Conservation (phyloP, 1,140 invertebrate genomes). For the Anagrus nilaparvatae region DNA sequence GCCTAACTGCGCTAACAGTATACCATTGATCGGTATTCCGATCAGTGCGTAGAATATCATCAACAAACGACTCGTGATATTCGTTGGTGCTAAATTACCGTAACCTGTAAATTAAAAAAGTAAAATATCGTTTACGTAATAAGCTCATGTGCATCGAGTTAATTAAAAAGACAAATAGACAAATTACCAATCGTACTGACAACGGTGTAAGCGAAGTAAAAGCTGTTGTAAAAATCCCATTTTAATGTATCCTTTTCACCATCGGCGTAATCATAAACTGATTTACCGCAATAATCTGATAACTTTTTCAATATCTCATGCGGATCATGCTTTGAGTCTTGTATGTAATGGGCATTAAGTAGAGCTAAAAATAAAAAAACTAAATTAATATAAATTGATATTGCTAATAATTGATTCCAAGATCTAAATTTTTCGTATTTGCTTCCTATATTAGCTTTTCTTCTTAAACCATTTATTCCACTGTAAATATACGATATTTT, state of each 20-base stretch:
- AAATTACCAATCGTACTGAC: conserved; percentile 87
- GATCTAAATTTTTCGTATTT: too few relatives aligned
- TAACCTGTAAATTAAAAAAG: too few relatives aligned
- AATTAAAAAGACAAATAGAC: too few relatives aligned
- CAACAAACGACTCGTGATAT: conserved; percentile 66
- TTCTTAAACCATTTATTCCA: too few relatives aligned
- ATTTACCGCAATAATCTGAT: conserved; percentile 58
- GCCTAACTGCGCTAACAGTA: conserved; percentile 67
- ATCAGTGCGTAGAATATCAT: conserved; percentile 89
- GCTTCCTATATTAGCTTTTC: too few relatives aligned
- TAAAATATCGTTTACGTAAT: too few relatives aligned
- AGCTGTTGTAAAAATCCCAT: conserved; percentile 89
- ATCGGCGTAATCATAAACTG: conserved; percentile 50
- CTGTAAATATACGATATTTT: too few relatives aligned
- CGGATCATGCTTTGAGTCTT: conserved; percentile 42
- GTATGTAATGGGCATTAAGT: conserved; percentile 48
- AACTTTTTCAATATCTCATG: conserved; percentile 52
- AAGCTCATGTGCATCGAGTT: too few relatives aligned
- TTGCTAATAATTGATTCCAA: too few relatives aligned
- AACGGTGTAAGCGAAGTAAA: conserved; percentile 91
- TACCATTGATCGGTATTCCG: conserved; percentile 91
- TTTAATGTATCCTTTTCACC: conserved; percentile 46
- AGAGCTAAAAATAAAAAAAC: conserved; percentile 45
- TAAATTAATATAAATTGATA: not conserved
- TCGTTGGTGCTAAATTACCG: conserved; percentile 80